Conservation (phyloP, 92 coral and sea anemone species). For the Plumapathes pennacea region DNA sequence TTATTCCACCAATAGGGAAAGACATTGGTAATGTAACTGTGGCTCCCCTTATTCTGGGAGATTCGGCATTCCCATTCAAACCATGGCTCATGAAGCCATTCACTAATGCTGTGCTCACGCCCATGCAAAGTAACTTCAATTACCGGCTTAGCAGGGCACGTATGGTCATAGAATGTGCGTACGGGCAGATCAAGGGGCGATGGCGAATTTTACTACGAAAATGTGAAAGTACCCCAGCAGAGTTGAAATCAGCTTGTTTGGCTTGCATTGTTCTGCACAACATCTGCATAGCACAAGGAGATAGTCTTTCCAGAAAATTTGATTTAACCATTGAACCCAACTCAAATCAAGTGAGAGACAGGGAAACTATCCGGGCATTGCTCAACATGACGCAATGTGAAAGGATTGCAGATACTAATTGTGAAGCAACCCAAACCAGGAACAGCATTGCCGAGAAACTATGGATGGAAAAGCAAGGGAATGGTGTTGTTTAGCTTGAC, state of each 20-base stretch:
- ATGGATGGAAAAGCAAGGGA: constrained; percentile 4
- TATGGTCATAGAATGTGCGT: constrained; percentile 11
- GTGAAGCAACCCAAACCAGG: not conserved
- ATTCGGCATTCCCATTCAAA: constrained; percentile 9
- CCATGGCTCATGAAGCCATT: constrained; percentile 21
- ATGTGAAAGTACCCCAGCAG: constrained; percentile 3
- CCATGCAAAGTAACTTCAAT: constrained; percentile 9
- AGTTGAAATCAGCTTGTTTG: constrained; percentile 1
- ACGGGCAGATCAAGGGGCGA: constrained; percentile 10
- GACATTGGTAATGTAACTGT: constrained; percentile 2
- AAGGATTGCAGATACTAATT: constrained; percentile 1
- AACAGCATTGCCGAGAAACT: constrained; percentile 7
- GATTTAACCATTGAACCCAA: constrained; percentile 4
- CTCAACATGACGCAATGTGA: constrained; percentile 2
- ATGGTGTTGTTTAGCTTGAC: not conserved
- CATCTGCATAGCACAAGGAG: constrained; percentile 9
- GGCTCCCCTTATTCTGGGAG: constrained; percentile 16
- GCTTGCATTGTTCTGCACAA: constrained; percentile 16
- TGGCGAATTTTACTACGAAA: constrained; percentile 14
- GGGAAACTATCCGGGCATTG: not conserved
- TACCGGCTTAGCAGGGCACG: constrained; percentile 18
- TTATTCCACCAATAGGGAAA: not conserved
- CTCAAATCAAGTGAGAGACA: constrained; percentile 1
- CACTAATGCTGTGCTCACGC: constrained; percentile 33
- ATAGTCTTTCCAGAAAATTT: constrained; percentile 3